Conservation (phyloP, 2,888 invertebrate genomes). For the Ichneumon xanthorius region DNA sequence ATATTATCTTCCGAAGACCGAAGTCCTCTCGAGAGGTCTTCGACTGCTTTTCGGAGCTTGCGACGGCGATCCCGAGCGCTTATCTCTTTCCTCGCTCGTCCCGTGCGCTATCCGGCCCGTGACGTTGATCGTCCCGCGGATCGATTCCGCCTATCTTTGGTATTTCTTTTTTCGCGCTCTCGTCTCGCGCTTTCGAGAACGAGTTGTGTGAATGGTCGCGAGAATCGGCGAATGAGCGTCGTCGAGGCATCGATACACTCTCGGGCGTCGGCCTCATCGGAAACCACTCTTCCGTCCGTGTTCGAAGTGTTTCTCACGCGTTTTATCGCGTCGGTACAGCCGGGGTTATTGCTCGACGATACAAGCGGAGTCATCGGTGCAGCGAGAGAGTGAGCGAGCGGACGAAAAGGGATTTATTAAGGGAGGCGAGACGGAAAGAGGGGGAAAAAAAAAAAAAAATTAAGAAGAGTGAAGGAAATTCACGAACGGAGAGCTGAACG, state of each 20-base stretch:
- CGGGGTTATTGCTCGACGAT: slow-evolving; percentile 50
- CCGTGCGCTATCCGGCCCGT: background rate
- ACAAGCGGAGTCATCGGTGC: background rate
- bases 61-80: slow-evolving; percentile 16
- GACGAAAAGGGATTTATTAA: slow-evolving; percentile 48
- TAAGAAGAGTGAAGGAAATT: slow-evolving; percentile 57
- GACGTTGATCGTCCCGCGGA: background rate
- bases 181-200: background rate
- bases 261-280: slow-evolving; percentile 11
- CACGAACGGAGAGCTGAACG: slow-evolving; percentile 34
- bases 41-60: slow-evolving; percentile 12
- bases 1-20: no score
- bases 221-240: slow-evolving; percentile 2
- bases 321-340: slow-evolving; percentile 53
- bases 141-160: background rate
- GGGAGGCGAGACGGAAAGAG: slow-evolving; percentile 3
- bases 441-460: no score
- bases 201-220: background rate
- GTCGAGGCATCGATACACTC: slow-evolving; percentile 28
- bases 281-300: slow-evolving; percentile 31
- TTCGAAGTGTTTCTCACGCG: slow-evolving; percentile 55
- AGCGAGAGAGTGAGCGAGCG: slow-evolving; percentile 1
- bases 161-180: background rate
- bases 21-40: background rate
- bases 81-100: background rate